Evolutionary conservation across 2,888 invertebrate genomes (phyloP).

Genomic region (Campoplex nolae): DNA sequence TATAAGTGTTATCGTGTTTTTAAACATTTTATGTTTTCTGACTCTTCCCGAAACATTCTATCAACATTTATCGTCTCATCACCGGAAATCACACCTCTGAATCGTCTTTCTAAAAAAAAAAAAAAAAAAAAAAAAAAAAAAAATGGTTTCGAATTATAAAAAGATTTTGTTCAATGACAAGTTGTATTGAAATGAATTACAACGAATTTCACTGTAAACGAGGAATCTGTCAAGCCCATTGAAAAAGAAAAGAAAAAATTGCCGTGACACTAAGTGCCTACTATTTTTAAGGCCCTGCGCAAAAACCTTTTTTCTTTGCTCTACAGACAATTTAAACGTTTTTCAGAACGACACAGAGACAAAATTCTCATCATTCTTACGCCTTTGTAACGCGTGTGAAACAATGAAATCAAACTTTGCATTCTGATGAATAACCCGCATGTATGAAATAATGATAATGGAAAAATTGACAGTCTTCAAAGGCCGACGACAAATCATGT

Average conservation of each 20-base stretch:
- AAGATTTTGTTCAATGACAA: background rate
- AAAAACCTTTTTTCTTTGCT: conserved; percentile 11
- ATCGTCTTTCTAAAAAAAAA: background rate
- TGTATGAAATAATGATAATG: conserved; percentile 29
- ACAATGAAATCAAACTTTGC: background rate
- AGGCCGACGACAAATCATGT: conserved; percentile 45
- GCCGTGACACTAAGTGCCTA: conserved; percentile 56
- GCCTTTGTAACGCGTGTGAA: background rate
- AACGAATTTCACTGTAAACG: conserved; percentile 32
- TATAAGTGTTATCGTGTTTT: background rate
- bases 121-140: background rate
- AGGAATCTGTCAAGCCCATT: conserved; percentile 56
- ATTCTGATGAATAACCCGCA: background rate
- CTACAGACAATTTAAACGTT: background rate
- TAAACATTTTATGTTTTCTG: background rate
- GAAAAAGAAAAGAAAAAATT: conserved; percentile 22
- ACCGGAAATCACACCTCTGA: background rate
- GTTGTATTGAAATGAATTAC: background rate
- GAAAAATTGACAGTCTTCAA: conserved; percentile 54
- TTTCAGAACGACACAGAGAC: background rate
- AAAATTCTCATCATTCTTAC: background rate
- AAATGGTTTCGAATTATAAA: background rate
- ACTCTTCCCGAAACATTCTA: background rate
- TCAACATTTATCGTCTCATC: background rate
- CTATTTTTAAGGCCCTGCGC: background rate